These are phyloP conservation scores for Scolanthus callimorphus DNA, from an alignment of 92 coral and sea anemone species.

Conservation along the genomic window DNA sequence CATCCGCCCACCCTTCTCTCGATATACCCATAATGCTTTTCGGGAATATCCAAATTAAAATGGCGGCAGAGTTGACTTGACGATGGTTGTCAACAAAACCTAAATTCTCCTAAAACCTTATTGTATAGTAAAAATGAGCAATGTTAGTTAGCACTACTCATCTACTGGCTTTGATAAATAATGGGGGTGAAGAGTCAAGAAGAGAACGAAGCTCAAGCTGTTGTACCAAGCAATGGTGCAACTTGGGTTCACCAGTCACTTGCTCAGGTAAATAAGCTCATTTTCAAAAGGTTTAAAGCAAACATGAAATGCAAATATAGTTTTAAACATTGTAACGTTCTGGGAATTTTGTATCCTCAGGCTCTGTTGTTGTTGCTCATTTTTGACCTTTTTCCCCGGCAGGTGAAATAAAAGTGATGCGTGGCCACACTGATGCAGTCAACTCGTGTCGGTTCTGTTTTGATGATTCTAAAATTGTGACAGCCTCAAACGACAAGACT, in stretches of 20 bases:
- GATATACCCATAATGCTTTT: slow-evolving; percentile 12
- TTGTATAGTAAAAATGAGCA: too few species aligned
- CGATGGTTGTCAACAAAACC: slow-evolving; percentile 26
- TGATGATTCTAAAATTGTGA: slow-evolving; percentile 75
- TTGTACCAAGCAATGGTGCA: slow-evolving; percentile 45
- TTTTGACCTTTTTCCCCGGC: too few species aligned
- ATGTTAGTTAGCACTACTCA: too few species aligned
- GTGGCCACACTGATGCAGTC: slow-evolving; percentile 95
- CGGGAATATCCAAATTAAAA: slow-evolving; percentile 35
- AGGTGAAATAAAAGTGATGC: slow-evolving; percentile 93
- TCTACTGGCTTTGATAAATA: too few species aligned
- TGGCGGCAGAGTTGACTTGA: slow-evolving; percentile 58
- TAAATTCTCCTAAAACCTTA: background rate
- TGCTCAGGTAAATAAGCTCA: slow-evolving; percentile 75
- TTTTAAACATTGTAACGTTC: too few species aligned
- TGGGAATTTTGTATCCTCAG: too few species aligned
- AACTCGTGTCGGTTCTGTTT: slow-evolving; percentile 82
- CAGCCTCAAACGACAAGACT: slow-evolving; percentile 91
- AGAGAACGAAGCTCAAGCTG: slow-evolving; percentile 1
- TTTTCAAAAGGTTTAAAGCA: too few species aligned
- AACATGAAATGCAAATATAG: too few species aligned
- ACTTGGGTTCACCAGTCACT: slow-evolving; percentile 95
- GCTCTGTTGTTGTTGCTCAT: too few species aligned
- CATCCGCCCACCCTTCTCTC: too few species aligned
- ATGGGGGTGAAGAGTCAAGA: slow-evolving; percentile 16